Base-by-base conservation (phyloP, 2,113 vertebrate species). In the Irena cyanogastra region DNA sequence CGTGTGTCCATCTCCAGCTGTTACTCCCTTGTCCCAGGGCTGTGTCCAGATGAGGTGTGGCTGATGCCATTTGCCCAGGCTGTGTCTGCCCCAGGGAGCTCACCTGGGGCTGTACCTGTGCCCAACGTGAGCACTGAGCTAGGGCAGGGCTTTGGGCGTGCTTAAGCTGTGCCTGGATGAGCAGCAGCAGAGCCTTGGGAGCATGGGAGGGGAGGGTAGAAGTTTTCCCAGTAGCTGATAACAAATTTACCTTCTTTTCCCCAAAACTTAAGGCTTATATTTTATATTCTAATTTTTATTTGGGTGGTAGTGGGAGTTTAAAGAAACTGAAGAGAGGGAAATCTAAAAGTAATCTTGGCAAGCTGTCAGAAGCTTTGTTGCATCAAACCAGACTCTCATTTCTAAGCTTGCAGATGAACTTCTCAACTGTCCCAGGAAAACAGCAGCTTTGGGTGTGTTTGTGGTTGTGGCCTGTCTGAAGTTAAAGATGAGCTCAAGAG, bases 191-290 rank as follows among this genome's bases (percentile, higher is more conserved):
- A 65, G 53, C 56, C 61, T 19, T 35, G 39, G 31, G 23, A 31
- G 21, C 0, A 2, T 15, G 31, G 80, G 53, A 22, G 15, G 13
- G 13, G 0, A 4, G 42, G 82, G 15, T 1, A 5, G 27, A 7
- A 44, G 2, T 26, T 12, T 8, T 42, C 41, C 31, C 23, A 6
- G 33, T 0, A 16, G 49, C 63, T 68, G 30, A 16, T 42, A 31
- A 35, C 2, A 0, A 17, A 21, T 14, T 18, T 33, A 7, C 3
- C 11, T 21, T 24, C 23, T 56, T 44, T 33, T n/a, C 27, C 18
- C 4, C 13, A 41, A 42, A 61, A 22, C 4, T 4, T 37, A 10
- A 20, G 2, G 6, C 7, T 35, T 3, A 4, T 27, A 7, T 19
- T 19, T 78, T n/a, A 31, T n/a, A 31, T 23, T 52, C 61, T 16